Conservation (phyloP, 2,888 invertebrate genomes). For the Gastrophysa polygoni region DNA sequence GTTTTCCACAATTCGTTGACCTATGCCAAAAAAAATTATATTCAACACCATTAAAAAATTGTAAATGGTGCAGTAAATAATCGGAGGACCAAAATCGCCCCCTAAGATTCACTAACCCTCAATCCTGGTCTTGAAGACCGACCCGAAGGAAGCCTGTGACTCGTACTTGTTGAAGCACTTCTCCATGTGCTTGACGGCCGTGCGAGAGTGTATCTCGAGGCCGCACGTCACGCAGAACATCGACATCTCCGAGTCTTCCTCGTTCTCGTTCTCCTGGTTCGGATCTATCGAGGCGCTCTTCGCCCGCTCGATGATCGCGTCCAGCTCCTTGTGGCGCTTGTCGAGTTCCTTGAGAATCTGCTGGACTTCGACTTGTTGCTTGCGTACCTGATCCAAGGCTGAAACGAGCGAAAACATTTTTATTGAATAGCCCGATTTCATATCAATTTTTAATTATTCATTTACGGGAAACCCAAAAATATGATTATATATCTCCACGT, state of each 20-base stretch:
- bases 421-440: no score
- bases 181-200: constrained; percentile 96
- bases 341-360: constrained; percentile 81
- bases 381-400: constrained; percentile 66
- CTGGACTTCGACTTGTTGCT: constrained; percentile 79
- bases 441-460: no score
- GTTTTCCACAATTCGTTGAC: no score
- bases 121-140: constrained; percentile 90
- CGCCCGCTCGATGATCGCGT: constrained; percentile 79
- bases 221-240: constrained; percentile 98
- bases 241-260: constrained; percentile 73
- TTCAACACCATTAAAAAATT: no score
- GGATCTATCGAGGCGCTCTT: constrained; percentile 73
- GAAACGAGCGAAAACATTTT: no score
- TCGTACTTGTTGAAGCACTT: constrained; percentile 98
- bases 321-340: constrained; percentile 76
- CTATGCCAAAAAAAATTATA: no score
- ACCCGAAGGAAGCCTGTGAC: constrained; percentile 95
- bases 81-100: background rate
- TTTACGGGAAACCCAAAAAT: no score
- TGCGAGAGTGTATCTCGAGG: constrained; percentile 89
- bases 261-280: constrained; percentile 68
- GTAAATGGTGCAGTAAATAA: no score
- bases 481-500: no score
- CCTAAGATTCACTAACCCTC: constrained; percentile 66